These are phyloP conservation scores for Halictus ligatus DNA, from an alignment of 2,888 invertebrate genomes.

Conservation along the genomic window DNA sequence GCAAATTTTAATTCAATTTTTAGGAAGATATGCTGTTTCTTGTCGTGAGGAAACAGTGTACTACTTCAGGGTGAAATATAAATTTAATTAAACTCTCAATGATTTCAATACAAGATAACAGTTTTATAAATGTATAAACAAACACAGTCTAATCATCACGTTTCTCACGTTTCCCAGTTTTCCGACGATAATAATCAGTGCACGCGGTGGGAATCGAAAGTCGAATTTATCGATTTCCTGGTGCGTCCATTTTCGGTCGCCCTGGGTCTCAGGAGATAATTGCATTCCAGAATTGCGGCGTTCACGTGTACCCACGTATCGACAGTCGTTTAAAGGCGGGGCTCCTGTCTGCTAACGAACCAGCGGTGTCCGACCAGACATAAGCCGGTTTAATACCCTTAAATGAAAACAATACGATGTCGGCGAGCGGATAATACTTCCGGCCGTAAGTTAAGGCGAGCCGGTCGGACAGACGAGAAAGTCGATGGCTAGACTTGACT, in stretches of 20 bases:
- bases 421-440: slow-evolving; percentile 77
- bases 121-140: neutral
- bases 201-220: neutral
- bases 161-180: neutral
- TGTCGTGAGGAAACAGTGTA: no score
- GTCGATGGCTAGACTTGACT: slow-evolving; percentile 18
- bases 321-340: slow-evolving; percentile 57
- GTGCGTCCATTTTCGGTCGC: neutral
- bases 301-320: slow-evolving; percentile 33
- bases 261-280: slow-evolving; percentile 34
- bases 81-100: no score
- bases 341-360: slow-evolving; percentile 62
- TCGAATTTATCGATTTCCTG: neutral
- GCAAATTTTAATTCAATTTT: no score
- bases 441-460: slow-evolving; percentile 75
- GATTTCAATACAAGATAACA: no score
- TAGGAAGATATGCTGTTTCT: no score
- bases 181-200: neutral
- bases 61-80: no score
- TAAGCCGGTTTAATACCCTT: slow-evolving; percentile 73
- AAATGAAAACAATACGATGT: slow-evolving; percentile 78
- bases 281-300: slow-evolving; percentile 32
- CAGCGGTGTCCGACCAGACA: slow-evolving; percentile 64
- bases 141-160: neutral
- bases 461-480: slow-evolving; percentile 54